phyloP scores from a whole-genome alignment of 1,140 invertebrate species.

The Zaprionus camerounensis region DNA sequence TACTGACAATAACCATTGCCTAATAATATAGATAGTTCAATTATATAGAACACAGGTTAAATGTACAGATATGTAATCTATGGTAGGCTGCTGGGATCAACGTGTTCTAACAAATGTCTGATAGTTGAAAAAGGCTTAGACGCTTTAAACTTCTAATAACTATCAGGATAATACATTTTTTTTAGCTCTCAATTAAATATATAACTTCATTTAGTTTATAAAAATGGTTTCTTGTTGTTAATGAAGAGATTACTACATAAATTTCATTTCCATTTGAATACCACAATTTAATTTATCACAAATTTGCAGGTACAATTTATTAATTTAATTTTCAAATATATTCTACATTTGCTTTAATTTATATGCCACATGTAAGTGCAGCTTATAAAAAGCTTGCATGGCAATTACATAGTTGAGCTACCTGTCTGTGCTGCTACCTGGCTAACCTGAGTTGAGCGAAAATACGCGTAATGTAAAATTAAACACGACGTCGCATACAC shows the following conservation, averaged over 20 bases:
- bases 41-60: too few species aligned
- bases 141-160: too few species aligned
- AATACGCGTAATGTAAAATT: slow-evolving; percentile 65
- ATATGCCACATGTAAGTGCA: slow-evolving; percentile 16
- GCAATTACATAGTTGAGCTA: slow-evolving; percentile 10
- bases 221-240: not conserved
- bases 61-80: too few species aligned
- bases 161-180: too few species aligned
- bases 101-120: too few species aligned
- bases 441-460: slow-evolving; percentile 2
- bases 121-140: too few species aligned
- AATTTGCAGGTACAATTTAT: not conserved
- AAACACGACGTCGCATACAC: slow-evolving; percentile 64
- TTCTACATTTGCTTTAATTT: not conserved
- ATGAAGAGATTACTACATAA: not conserved
- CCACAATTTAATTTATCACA: not conserved
- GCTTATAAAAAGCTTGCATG: not conserved
- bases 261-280: not conserved
- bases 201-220: not conserved
- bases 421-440: not conserved
- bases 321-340: slow-evolving; percentile 4
- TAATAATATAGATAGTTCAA: too few species aligned
- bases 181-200: too few species aligned
- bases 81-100: too few species aligned
- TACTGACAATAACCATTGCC: too few species aligned